phyloP scores from a whole-genome alignment of 2,888 invertebrate species.

The Acronicta alni region DNA sequence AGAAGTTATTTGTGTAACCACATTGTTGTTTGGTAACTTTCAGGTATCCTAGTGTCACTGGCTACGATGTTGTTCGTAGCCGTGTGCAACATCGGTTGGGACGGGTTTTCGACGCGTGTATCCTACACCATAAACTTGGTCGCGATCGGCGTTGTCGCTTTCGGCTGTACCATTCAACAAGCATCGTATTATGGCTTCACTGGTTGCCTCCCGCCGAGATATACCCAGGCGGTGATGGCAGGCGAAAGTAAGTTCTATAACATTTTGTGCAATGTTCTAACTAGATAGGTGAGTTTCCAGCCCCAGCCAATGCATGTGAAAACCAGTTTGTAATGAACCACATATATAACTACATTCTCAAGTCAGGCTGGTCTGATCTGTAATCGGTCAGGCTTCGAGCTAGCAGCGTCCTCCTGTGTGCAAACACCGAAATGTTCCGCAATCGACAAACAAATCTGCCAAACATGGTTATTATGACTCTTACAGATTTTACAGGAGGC shows the following conservation, averaged over 20 bases:
- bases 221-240: constrained; percentile 98
- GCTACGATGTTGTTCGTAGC: constrained; percentile 95
- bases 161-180: constrained; percentile 97
- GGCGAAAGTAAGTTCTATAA: constrained; percentile 93
- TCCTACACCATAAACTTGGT: constrained; percentile 95
- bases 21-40: constrained; percentile 22
- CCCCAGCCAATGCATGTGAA: too few species aligned
- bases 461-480: too few species aligned
- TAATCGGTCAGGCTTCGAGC: too few species aligned
- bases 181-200: constrained; percentile 98
- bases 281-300: too few species aligned
- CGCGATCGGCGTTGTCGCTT: constrained; percentile 95
- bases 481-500: too few species aligned
- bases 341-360: too few species aligned
- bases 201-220: constrained; percentile 96
- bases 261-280: neutral
- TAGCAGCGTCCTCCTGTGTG: too few species aligned
- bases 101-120: constrained; percentile 93
- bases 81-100: constrained; percentile 96
- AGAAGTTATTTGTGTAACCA: neutral
- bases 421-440: too few species aligned
- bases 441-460: too few species aligned
- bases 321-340: too few species aligned
- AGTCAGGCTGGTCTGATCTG: too few species aligned
- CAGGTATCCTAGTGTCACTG: constrained; percentile 95